Base-by-base conservation (phyloP, 2,113 vertebrate species). In the Anarrhichthys ocellatus region DNA sequence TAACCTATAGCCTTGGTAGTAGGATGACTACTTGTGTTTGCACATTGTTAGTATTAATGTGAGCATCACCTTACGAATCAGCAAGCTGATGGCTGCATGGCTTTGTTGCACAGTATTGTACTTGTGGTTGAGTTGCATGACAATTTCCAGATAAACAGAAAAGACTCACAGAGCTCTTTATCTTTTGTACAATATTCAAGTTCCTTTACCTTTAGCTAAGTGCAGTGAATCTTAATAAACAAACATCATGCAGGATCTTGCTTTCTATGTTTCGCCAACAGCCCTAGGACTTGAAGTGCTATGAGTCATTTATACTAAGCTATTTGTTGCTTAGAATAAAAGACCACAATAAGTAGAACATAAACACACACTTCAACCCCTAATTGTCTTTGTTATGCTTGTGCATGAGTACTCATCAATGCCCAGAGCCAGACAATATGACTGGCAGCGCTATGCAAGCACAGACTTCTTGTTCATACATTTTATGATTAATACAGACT, bases 401-500 rank as follows among this genome's bases (percentile, higher is more conserved):
- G 68, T 82, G 74, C 81, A 79, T 86, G 80, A 83, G 63, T 63
- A 83, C 78, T 83, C 78, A 72, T 80, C 90, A 83, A 74, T 58
- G 82, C 76, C 85, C 29, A 7, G 76, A 87, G 90, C 81, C 73
- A 90, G 82, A 84, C 87, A 68, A 68, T 72, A 62, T 89, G 89
- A 93, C 88, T 92, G 91, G 86, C 87, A 89, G 80, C 32, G 1
- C 83, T 83, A 72, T 89, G 73, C 71, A 83, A 88, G 72, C 83
- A 84, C 82, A 83, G 68, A 87, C 80, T 88, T 88, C 81, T 75
- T 84, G 58, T 92, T 92, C 88, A 90, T 90, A 89, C 76, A 88
- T 89, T 81, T 90, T 61, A 82, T 92, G 92, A 92, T 91, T 91
- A 91, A 92, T 90, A 92, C 89, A 91, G 88, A 86, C 91, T 90